Evolutionary conservation across 2,113 vertebrate genomes (phyloP), one percentile per base, ranked within the genome.

Genomic region (Limnothrissa miodon): DNA sequence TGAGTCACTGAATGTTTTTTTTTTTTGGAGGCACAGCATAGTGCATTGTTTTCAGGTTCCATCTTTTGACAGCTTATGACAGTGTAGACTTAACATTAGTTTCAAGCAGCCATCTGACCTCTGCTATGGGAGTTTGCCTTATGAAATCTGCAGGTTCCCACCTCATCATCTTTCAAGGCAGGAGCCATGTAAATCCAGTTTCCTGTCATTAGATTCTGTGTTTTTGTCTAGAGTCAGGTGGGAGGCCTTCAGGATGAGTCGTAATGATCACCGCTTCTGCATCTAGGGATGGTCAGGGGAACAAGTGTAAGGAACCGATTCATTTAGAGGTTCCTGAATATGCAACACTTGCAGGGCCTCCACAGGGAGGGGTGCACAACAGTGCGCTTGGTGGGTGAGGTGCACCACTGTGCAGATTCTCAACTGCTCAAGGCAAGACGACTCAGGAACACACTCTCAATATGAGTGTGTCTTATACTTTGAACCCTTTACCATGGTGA

Each of bases 401-500:
- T 39, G 66, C 66, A 13, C 36, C 66, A 74, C 66, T 39, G 66
- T 33, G 29, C 66, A 15, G 1, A 11, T 5, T 36, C 66, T 74
- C 33, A 10, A 13, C 17, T 36, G 66, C 66, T 74, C 66, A 33
- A 33, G 66, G 66, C 66, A 39, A 36, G 62, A 70, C 36, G 62
- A 70, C 62, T 70, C 62, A 36, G 62, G 25, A 70, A 70, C 10
- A 4, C 62, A 36, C 66, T 74, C 29, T 3, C 66, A n/a, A n/a
- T n/a, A n/a, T 2, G 10, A 10, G 9, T 36, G 13, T 15, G 11
- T 33, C 33, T 5, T 33, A 17, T 11, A 29, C 25, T 25, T 0
- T 66, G 9, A 74, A 74, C 29, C 66, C 36, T 29, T 74, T 74
- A 33, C 66, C 66, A 74, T 74, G 66, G 66, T 36, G 66, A 74